phyloP scores from a whole-genome alignment of 92 coral and sea anemone genomes.

The Phenganax stokvisi region DNA sequence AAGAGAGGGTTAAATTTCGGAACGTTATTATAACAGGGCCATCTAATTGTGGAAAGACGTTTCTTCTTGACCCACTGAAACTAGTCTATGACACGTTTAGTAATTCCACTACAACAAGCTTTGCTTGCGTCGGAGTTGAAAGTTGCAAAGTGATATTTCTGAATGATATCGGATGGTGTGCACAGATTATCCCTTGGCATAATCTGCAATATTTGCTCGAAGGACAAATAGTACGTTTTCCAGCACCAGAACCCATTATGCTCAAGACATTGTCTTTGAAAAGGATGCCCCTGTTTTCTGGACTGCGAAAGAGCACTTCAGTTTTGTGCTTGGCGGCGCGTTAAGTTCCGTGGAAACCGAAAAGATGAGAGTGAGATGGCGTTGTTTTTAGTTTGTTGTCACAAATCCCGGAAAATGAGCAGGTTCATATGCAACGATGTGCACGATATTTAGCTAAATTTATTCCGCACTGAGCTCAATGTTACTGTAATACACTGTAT shows the following conservation, averaged over 20 bases:
- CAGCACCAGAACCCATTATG: conserved; percentile 10
- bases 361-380: conserved; percentile 16
- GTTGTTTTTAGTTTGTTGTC: background rate
- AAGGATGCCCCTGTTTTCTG: conserved; percentile 10
- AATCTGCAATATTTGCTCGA: conserved; percentile 10
- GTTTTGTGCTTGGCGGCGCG: conserved; percentile 11
- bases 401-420: conserved; percentile 2
- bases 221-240: conserved; percentile 2
- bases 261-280: conserved; percentile 13
- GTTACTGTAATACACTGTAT: too few species aligned
- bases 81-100: background rate
- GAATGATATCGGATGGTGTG: conserved; percentile 15
- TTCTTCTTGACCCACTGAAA: too few species aligned
- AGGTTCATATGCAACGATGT: background rate
- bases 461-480: background rate
- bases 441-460: conserved; percentile 6
- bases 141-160: conserved; percentile 9
- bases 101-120: conserved; percentile 11
- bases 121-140: conserved; percentile 13
- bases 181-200: conserved; percentile 26
- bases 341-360: background rate
- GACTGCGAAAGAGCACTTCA: background rate
- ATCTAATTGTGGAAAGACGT: too few species aligned
- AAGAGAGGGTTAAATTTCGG: conserved; percentile 48
- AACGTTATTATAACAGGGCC: conserved; percentile 31